A percentile compares a stretch with the other conserved stretches of the same genome.
Conservation (phyloP, 1,140 invertebrate genomes). For the Trichoplusia ni region DNA sequence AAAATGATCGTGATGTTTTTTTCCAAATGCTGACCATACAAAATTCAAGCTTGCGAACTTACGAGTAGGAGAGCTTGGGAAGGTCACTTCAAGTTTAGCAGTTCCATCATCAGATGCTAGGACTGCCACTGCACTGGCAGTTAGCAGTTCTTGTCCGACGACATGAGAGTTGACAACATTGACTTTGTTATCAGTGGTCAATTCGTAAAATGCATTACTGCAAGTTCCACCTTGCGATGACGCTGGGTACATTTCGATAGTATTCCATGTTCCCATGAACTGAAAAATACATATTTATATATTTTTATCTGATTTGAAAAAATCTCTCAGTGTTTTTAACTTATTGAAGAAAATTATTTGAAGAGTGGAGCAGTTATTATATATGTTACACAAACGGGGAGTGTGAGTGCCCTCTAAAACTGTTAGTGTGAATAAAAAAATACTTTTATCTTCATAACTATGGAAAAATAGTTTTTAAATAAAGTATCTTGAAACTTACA, state of each 20-base stretch:
- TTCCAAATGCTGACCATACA: too few relatives aligned
- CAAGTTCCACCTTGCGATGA: slow-evolving; percentile 57
- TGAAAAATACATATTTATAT: neutral
- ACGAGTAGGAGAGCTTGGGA: slow-evolving; percentile 37
- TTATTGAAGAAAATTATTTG: too few relatives aligned
- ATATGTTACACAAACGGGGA: too few relatives aligned
- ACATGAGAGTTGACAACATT: slow-evolving; percentile 68
- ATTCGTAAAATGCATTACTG: slow-evolving; percentile 53
- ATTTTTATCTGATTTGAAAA: neutral
- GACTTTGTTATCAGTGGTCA: slow-evolving; percentile 33
- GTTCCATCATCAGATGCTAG: slow-evolving; percentile 33
- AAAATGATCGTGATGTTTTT: too few relatives aligned
- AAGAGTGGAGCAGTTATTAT: too few relatives aligned
- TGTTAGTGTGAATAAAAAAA: too few relatives aligned
- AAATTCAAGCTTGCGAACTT: slow-evolving; percentile 16
- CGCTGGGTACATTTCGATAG: slow-evolving; percentile 60
- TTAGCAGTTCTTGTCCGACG: slow-evolving; percentile 45
- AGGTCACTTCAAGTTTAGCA: slow-evolving; percentile 37
- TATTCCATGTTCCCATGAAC: slow-evolving; percentile 58
- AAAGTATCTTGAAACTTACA: slow-evolving; percentile 43
- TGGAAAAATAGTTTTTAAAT: too few relatives aligned
- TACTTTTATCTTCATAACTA: too few relatives aligned
- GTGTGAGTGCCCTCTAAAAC: too few relatives aligned
- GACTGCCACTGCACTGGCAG: slow-evolving; percentile 47
- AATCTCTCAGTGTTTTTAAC: too few relatives aligned